These are phyloP conservation scores for Coranthus polyacanthus DNA, from an alignment of 2,797 vertebrate species.

Conservation along the genomic window DNA sequence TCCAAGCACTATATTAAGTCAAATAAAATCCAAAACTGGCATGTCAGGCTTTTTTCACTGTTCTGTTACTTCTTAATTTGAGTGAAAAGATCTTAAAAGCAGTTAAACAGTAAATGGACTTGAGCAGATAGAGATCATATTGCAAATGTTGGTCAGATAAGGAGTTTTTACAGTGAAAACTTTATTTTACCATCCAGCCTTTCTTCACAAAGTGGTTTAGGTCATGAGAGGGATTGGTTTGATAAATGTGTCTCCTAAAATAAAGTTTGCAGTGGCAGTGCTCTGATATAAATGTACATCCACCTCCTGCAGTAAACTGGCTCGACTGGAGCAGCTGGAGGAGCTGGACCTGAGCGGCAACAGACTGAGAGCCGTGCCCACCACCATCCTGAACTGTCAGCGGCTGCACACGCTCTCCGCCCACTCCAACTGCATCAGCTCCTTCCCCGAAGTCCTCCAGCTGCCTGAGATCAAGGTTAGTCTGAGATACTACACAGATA, in stretches of 20 bases:
- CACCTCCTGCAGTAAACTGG: constrained; percentile 91
- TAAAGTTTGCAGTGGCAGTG: not conserved
- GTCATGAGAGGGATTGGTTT: constrained; percentile 15
- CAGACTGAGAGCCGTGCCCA: constrained; percentile 93
- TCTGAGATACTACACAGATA: accelerated
- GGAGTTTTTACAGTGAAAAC: too few species aligned
- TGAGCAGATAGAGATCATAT: too few species aligned
- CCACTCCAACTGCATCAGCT: constrained; percentile 95
- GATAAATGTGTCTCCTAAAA: constrained; percentile 15
- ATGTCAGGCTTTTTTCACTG: too few species aligned
- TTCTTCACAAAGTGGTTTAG: not conserved
- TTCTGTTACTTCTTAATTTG: too few species aligned
- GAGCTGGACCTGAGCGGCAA: constrained; percentile 97
- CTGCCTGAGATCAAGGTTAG: constrained; percentile 95
- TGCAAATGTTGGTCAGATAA: too few species aligned
- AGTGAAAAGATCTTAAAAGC: too few species aligned
- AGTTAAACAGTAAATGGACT: too few species aligned
- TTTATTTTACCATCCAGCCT: not conserved
- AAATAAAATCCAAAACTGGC: too few species aligned
- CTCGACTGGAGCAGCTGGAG: constrained; percentile 94
- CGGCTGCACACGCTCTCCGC: constrained; percentile 94
- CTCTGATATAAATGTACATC: constrained; percentile 1
- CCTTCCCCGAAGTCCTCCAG: constrained; percentile 96
- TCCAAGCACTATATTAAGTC: too few species aligned
- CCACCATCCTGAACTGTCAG: constrained; percentile 93